A percentile compares a stretch with the other conserved stretches of the same genome.
These are phyloP conservation scores for Lapara coniferarum DNA, from an alignment of 2,888 invertebrate genomes.

Conservation along the genomic window DNA sequence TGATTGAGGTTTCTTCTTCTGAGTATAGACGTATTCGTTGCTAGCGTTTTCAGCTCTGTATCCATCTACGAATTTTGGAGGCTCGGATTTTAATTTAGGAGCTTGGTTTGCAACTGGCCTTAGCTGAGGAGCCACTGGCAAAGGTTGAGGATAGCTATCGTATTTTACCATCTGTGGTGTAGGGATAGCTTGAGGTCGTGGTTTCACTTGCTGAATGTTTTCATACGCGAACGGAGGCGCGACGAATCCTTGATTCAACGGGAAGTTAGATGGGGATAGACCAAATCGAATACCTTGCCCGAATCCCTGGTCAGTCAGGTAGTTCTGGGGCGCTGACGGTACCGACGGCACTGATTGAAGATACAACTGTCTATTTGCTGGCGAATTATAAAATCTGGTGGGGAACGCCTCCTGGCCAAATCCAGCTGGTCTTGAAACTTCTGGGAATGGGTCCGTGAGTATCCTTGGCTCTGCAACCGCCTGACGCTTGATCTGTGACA, in stretches of 20 bases:
- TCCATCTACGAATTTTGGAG: conserved; percentile 72
- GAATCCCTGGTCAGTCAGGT: conserved; percentile 72
- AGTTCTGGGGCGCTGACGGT: conserved; percentile 77
- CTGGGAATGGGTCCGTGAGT: conserved; percentile 70
- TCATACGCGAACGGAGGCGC: conserved; percentile 68
- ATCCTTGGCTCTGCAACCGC: conserved; percentile 77
- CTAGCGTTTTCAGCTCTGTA: conserved; percentile 69
- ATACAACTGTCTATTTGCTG: conserved; percentile 68
- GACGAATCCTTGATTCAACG: conserved; percentile 70
- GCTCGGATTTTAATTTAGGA: conserved; percentile 54
- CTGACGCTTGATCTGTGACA: conserved; percentile 68
- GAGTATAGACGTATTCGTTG: conserved; percentile 45
- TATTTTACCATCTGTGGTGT: conserved; percentile 58
- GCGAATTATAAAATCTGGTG: conserved; percentile 63
- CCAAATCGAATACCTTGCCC: conserved; percentile 73
- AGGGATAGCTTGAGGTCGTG: conserved; percentile 50
- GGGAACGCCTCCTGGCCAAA: conserved; percentile 66
- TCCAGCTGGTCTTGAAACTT: conserved; percentile 57
- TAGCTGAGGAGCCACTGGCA: conserved; percentile 44
- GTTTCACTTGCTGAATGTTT: conserved; percentile 54
- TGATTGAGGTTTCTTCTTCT: conserved; percentile 65
- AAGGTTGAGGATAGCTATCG: conserved; percentile 52
- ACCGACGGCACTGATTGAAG: conserved; percentile 69
- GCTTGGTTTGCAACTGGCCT: conserved; percentile 60
- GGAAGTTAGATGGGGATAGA: conserved; percentile 69